Base-by-base conservation (phyloP, 2,113 vertebrate species). In the Neodontobutis hainanensis region DNA sequence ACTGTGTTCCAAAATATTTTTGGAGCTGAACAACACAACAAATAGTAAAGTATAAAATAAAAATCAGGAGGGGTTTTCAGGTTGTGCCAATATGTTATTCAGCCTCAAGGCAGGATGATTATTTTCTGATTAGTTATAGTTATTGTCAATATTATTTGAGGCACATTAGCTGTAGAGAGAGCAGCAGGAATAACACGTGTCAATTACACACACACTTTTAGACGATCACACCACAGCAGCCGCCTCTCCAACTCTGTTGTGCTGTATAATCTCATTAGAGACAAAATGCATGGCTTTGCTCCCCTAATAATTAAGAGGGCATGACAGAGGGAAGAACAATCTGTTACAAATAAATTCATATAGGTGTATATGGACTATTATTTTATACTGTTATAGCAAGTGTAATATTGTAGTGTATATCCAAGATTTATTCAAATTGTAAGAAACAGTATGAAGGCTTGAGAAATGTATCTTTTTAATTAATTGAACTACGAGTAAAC, bases 1-100 rank as follows among this genome's bases (percentile, higher is more conserved):
- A 73, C 74, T 75, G 78, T 58, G 80, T 6, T 73, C 80, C 76
- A 83, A 87, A 85, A 73, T 15, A 11, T 5, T 7, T 84, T 79
- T 81, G 81, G 38, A 68, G 66, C 77, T 74, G 79, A 78, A 74
- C 34, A 61, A 81, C 77, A 81, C 32, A 43, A 48, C 5, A 47
- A 53, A 66, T 50, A 68, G 53, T 45, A 19, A 14, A 50, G 12
- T 4, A 46, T 8, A 32, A 5, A 3, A 14, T 5, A 27, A 27
- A 27, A 27, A 32, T 44, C n/a, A 38, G 10, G 36, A 0, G 9
- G 9, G n/a, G 46, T 43, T 58, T 61, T 16, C 46, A 34, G 61
- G 52, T 43, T 63, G 55, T n/a, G 53, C 47, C 44, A 36, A 34
- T 36, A 59, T 77, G 80, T 81, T 68, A 58, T 78, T 80, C 76